Base-by-base conservation (phyloP, 2,113 vertebrate species). In the Chlorocebus sabaeus region DNA sequence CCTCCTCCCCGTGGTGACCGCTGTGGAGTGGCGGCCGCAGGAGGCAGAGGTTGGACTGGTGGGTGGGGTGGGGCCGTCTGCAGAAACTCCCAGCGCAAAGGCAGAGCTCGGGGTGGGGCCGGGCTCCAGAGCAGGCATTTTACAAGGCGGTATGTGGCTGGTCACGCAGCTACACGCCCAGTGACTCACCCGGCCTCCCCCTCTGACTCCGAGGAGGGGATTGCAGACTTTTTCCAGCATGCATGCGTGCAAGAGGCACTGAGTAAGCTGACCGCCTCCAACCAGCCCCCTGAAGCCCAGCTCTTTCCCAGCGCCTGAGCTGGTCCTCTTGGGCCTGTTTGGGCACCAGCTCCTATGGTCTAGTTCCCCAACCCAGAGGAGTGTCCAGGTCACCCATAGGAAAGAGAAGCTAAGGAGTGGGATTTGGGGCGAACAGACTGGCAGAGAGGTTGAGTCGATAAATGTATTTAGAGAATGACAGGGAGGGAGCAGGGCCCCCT, bases 171-270 rank as follows among this genome's bases (percentile, higher is more conserved):
- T 55, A 43, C 78, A 27, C 16, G 0, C 87, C 94, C 84, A 10
- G 88, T 90, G 96, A 97, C 93, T 97, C 97, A 85, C 59, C n/a
- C 79, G 0, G 23, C 87, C 83, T 89, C 92, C 76, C 4, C 0
- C 72, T 25, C 67, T 7, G 38, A 57, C 78, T 76, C 48, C 11
- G 0, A 27, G 27, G 82, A 52, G 8, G 38, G 30, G 30, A 93
- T 16, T 72, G 83, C 84, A 88, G 50, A 6, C 4, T 85, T 96
- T 92, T 97, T 96, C 97, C 95, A 91, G 92, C 52, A 35, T 45
- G 23, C 0, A 32, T 13, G 12, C 0, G 6, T 64, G 12, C 61
- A 16, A 76, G 82, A 90, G 59, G 23, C 90, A 43, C 61, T 2
- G 43, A 27, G 59, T 4, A 27, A 30, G 6, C 59, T 13, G 76